A percentile compares a stretch with the other conserved stretches of the same genome.
Conservation (phyloP, 2,888 invertebrate species). For the Meliscaeva auricollis region DNA sequence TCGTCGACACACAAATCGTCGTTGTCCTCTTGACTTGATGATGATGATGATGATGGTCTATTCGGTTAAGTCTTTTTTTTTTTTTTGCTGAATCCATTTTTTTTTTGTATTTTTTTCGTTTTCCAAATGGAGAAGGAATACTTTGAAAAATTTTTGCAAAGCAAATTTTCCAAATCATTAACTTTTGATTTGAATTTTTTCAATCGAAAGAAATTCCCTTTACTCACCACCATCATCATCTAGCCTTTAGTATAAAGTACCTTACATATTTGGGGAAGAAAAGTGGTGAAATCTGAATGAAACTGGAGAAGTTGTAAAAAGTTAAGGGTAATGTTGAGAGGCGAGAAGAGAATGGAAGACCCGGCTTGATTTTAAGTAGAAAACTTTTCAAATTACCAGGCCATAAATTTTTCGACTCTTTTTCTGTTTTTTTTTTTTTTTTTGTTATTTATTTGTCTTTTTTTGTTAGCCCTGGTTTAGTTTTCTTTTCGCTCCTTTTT, state of each 20-base stretch:
- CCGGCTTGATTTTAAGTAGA: conserved; percentile 70
- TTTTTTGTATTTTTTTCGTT: not conserved
- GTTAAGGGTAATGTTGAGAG: not conserved
- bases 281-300: conserved; percentile 3
- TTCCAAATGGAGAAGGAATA: not conserved
- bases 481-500: no score
- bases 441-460: conserved; percentile 27
- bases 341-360: conserved; percentile 12
- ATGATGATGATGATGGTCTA: conserved; percentile 40
- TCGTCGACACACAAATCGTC: conserved; percentile 28
- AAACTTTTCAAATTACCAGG: conserved; percentile 76
- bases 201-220: conserved; percentile 59
- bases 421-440: conserved; percentile 28
- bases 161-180: conserved; percentile 80
- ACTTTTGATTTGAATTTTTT: conserved; percentile 79
- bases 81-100: conserved; percentile 17
- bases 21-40: conserved; percentile 35
- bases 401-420: conserved; percentile 67
- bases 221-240: not conserved
- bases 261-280: not conserved
- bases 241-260: not conserved
- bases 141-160: conserved; percentile 40
- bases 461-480: conserved; percentile 21
- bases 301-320: not conserved
- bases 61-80: conserved; percentile 18